Evolutionary conservation across 2,888 invertebrate species (phyloP).

Genomic region (Mellilla xanthometata): DNA sequence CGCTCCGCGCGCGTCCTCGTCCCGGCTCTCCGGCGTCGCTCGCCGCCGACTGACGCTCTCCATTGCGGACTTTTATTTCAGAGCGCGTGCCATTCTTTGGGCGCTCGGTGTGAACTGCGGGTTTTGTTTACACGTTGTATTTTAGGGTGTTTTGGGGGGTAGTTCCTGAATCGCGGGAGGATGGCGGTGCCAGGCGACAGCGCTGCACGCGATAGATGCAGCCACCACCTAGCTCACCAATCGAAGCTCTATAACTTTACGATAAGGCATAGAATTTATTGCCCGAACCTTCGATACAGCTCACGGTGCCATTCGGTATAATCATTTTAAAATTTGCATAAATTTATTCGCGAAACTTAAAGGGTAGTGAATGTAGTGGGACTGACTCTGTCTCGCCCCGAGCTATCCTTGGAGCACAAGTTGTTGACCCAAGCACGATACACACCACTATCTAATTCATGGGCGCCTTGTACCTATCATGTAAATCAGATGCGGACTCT

Average conservation of each 20-base stretch:
- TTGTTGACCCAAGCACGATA: constrained; percentile 25
- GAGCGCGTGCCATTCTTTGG: constrained; percentile 38
- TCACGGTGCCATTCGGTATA: constrained; percentile 42
- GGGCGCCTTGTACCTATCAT: constrained; percentile 5
- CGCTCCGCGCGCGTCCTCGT: constrained; percentile 36
- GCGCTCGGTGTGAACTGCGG: constrained; percentile 38
- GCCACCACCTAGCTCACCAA: constrained; percentile 53
- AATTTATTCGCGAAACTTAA: constrained; percentile 29
- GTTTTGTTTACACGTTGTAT: constrained; percentile 62
- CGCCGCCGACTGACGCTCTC: constrained; percentile 40
- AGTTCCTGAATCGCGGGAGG: constrained; percentile 62
- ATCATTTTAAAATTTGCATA: constrained; percentile 45
- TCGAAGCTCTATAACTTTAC: constrained; percentile 48
- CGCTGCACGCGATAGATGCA: constrained; percentile 72
- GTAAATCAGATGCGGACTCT: constrained; percentile 1
- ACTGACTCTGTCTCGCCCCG: constrained; percentile 9
- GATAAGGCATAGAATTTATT: constrained; percentile 54
- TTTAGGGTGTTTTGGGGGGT: constrained; percentile 58
- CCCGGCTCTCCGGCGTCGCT: neutral
- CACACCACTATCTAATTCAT: constrained; percentile 15
- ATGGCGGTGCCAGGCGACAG: constrained; percentile 80
- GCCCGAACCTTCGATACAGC: constrained; percentile 33
- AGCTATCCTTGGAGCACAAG: constrained; percentile 17
- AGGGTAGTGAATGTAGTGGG: constrained; percentile 11
- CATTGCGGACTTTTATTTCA: constrained; percentile 44